phyloP scores from a whole-genome alignment of 2,888 invertebrate species.

The Stratiomys singularior region DNA sequence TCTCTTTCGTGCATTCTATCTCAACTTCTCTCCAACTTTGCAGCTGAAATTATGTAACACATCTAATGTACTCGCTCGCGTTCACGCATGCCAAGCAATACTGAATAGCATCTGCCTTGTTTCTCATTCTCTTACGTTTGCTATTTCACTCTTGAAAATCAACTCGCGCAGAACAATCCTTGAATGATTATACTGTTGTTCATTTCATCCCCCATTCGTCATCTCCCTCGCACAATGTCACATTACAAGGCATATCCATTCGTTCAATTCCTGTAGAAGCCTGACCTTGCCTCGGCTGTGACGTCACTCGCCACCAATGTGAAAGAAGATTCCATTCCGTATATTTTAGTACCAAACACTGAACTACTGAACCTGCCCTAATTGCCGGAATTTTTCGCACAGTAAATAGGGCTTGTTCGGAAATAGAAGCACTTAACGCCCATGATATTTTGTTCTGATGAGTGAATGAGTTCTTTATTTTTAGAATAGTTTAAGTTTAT shows the following conservation, averaged over 20 bases:
- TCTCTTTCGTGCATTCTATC: background rate
- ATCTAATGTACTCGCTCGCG: background rate
- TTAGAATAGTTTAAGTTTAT: background rate
- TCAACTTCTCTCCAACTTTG: slow-evolving; percentile 28
- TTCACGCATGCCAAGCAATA: background rate
- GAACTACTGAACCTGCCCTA: slow-evolving; percentile 44
- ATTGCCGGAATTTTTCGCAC: slow-evolving; percentile 22
- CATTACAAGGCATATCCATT: background rate
- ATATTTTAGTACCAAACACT: background rate
- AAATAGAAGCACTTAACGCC: slow-evolving; percentile 16
- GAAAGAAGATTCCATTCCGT: background rate
- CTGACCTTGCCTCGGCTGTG: slow-evolving; percentile 32
- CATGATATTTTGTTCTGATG: background rate
- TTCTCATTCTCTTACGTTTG: background rate
- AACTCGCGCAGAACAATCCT: background rate
- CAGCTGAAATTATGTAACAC: slow-evolving; percentile 31
- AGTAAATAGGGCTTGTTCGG: slow-evolving; percentile 26
- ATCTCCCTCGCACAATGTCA: background rate
- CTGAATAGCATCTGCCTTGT: background rate
- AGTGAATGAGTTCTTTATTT: background rate
- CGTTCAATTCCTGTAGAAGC: background rate
- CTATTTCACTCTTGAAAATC: background rate
- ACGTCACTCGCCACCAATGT: slow-evolving; percentile 15
- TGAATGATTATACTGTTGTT: background rate
- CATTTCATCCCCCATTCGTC: no score